A percentile compares a stretch with the other conserved stretches of the same genome.
These are phyloP conservation scores for Epirrhoe tristata DNA, from an alignment of 2,888 invertebrate genomes.

Conservation along the genomic window DNA sequence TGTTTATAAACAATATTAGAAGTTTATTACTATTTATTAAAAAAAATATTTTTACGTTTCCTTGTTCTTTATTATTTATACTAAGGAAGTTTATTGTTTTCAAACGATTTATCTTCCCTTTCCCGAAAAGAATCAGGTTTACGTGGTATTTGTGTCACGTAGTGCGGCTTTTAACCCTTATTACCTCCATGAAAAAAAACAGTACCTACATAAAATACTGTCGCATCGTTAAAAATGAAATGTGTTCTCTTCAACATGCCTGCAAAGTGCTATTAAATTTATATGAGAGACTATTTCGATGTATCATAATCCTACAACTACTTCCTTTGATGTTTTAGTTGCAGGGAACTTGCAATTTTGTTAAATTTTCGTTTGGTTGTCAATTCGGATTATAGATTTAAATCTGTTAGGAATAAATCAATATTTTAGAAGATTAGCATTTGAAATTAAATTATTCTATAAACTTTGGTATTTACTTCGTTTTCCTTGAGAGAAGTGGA, in stretches of 20 bases:
- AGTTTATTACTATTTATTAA: too few relatives aligned
- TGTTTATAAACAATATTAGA: too few relatives aligned
- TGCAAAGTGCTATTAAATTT: slow-evolving; percentile 70
- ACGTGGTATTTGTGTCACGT: slow-evolving; percentile 43
- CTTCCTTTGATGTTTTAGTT: slow-evolving; percentile 64
- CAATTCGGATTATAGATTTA: slow-evolving; percentile 7
- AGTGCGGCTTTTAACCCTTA: slow-evolving; percentile 41
- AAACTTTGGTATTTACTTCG: too few relatives aligned
- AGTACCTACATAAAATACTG: slow-evolving; percentile 52
- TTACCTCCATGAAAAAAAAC: slow-evolving; percentile 40
- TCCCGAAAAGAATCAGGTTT: slow-evolving; percentile 28
- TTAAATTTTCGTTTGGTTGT: slow-evolving; percentile 3
- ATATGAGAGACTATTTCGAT: slow-evolving; percentile 64
- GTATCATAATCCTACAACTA: slow-evolving; percentile 68
- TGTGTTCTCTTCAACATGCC: slow-evolving; percentile 67
- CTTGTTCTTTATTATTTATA: not conserved
- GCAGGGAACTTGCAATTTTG: slow-evolving; percentile 39
- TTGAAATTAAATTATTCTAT: too few relatives aligned
- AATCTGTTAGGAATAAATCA: not conserved
- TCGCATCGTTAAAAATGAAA: slow-evolving; percentile 71
- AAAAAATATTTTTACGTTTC: not conserved
- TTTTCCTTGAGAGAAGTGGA: too few relatives aligned
- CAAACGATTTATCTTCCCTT: slow-evolving; percentile 10
- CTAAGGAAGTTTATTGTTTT: slow-evolving; percentile 4
- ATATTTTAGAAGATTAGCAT: too few relatives aligned